Percentiles rank a stretch among this genome's conserved stretches.
Evolutionary conservation across 1,140 invertebrate genomes (phyloP).

Genomic region (Meloidogyne chitwoodi): DNA sequence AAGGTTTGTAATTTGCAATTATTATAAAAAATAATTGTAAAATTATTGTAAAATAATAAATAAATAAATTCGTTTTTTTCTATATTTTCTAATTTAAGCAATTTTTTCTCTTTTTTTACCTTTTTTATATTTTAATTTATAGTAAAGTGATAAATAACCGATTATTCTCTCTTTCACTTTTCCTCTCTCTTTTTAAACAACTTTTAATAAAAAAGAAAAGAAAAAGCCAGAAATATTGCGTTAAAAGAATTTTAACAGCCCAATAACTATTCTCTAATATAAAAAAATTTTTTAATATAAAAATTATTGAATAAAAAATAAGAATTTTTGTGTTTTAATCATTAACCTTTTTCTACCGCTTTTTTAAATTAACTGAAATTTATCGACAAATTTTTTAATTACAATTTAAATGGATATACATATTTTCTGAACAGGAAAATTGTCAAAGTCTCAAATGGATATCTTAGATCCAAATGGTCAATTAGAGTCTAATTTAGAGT

Average conservation of each 20-base stretch:
- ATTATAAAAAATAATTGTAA: no score
- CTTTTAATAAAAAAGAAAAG: neutral
- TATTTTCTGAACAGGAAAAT: neutral
- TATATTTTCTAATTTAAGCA: neutral
- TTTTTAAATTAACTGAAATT: neutral
- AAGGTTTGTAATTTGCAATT: no score
- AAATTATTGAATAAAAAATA: no score
- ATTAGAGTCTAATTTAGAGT: no score
- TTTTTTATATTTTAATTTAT: neutral
- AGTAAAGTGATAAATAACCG: slow-evolving; percentile 5
- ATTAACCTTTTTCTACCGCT: neutral
- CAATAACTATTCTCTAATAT: neutral
- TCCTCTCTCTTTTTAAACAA: neutral
- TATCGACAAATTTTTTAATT: neutral
- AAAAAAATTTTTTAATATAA: neutral
- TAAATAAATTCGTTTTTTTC: neutral
- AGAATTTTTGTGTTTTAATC: neutral
- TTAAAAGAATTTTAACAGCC: neutral
- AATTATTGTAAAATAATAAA: neutral
- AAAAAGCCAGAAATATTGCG: neutral
- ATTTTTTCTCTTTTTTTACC: neutral
- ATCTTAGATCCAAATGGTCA: neutral
- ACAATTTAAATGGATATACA: neutral
- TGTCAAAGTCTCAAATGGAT: neutral
- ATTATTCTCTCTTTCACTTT: neutral